Evolutionary conservation across 2,797 vertebrate genomes (phyloP).

Genomic region (Lagodon rhomboides): DNA sequence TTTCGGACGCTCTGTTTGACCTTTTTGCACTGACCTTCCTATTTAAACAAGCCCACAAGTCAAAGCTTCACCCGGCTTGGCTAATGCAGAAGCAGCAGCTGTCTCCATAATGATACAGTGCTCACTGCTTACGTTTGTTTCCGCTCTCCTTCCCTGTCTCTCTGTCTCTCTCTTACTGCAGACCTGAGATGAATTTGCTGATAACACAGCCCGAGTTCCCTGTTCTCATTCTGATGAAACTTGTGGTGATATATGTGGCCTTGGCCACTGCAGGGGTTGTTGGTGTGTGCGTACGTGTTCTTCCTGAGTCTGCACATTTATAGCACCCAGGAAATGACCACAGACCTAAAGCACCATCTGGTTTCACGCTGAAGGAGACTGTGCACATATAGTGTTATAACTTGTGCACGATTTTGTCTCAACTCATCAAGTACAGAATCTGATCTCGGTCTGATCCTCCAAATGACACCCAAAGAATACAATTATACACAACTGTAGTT

Average conservation of each 20-base stretch:
- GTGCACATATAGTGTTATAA: not conserved
- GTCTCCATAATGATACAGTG: conserved; percentile 62
- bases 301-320: conserved; percentile 68
- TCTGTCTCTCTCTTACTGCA: conserved; percentile 41
- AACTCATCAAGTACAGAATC: not conserved
- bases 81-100: conserved; percentile 72
- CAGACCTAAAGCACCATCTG: conserved; percentile 36
- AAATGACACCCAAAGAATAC: not conserved
- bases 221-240: conserved; percentile 64
- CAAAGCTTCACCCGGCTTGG: conserved; percentile 33
- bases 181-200: conserved; percentile 72
- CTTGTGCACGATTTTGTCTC: not conserved
- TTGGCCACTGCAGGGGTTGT: conserved; percentile 69
- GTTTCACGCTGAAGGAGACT: conserved; percentile 21
- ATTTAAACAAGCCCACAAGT: conserved; percentile 41
- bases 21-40: conserved; percentile 54
- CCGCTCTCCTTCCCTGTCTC: conserved; percentile 30
- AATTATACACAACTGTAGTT: not conserved
- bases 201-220: conserved; percentile 59
- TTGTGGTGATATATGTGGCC: conserved; percentile 66
- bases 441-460: conserved; percentile 3
- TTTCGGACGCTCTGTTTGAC: conserved; percentile 38
- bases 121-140: conserved; percentile 44
- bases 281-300: conserved; percentile 30
- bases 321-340: conserved; percentile 54